Conservation (phyloP, 2,113 vertebrate genomes). For the Anarrhichthys ocellatus region DNA sequence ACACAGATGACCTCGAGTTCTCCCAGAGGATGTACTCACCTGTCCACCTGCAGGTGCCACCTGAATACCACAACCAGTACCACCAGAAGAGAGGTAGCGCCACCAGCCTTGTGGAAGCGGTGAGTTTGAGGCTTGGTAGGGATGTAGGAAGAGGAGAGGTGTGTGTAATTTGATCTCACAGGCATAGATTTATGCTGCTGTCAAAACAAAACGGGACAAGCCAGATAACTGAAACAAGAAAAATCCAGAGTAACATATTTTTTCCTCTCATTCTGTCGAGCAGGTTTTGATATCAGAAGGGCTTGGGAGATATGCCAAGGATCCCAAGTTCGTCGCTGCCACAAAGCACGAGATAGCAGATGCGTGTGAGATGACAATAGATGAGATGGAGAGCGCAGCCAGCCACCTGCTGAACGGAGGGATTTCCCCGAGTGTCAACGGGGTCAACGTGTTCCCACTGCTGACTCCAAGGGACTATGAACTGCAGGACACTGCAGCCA, state of each 20-base stretch:
- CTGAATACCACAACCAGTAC: slow-evolving; percentile 91
- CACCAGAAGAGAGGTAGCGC: slow-evolving; percentile 97
- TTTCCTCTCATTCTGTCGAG: slow-evolving; percentile 7
- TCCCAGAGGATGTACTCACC: slow-evolving; percentile 92
- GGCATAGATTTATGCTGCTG: not conserved
- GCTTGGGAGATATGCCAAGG: slow-evolving; percentile 94
- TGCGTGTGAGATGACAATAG: slow-evolving; percentile 98
- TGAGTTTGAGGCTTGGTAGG: slow-evolving; percentile 79
- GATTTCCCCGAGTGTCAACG: slow-evolving; percentile 84
- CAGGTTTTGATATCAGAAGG: slow-evolving; percentile 99
- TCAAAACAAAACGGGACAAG: slow-evolving; percentile 6
- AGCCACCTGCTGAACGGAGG: slow-evolving; percentile 94
- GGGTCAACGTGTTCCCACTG: slow-evolving; percentile 87
- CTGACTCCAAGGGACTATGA: slow-evolving; percentile 90
- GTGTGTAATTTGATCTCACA: not conserved
- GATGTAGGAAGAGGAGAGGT: not conserved
- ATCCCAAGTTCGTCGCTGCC: slow-evolving; percentile 97
- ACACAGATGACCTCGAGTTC: slow-evolving; percentile 93
- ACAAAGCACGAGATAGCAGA: slow-evolving; percentile 98
- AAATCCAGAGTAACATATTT: not conserved
- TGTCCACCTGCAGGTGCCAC: slow-evolving; percentile 92
- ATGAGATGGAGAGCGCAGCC: slow-evolving; percentile 99
- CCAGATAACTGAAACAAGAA: slow-evolving; percentile 12
- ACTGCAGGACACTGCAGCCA: slow-evolving; percentile 91
- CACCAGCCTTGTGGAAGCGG: slow-evolving; percentile 96